Base-by-base conservation (phyloP, 2,888 invertebrate genomes). In the Himalopsyche anomala region DNA sequence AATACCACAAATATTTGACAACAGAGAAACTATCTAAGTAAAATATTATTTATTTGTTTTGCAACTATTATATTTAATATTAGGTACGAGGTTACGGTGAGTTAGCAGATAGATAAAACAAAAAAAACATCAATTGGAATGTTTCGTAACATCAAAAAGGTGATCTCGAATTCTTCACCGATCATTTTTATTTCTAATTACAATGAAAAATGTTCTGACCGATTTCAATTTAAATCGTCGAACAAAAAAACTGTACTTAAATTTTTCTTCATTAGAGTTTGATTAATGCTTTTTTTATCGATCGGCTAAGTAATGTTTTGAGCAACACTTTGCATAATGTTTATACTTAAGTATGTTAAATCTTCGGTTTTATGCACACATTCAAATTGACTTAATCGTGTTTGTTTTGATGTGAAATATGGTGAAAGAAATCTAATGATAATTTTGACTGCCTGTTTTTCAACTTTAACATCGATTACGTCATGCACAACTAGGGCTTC, bases 151-250 rank as follows among this genome's bases (percentile, higher is more conserved):
- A 74, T 36, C 74, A 74, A 36, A 74, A 74, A 74, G 74, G 74
- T 74, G 74, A 74, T 74, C 74, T 74, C 74, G 36, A 74, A 74
- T 74, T 74, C 74, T 74, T 74, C 74, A 38, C 1, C 74, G 74
- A 74, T 74, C 74, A 74, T 74, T 74, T 74, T 74, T 74, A 36
- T 74, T 74, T 74, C 74, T 74, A 74, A 74, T 74, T 74, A 74
- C 74, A 74, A 74, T 36, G 74, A 74, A 74, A 74, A 74, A 74
- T 74, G 74, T 36, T 74, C 74, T 36, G 74, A 74, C 74, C 74
- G 74, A 74, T 36, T 74, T 74, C 74, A 74, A 36, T 74, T 74
- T 36, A 38, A 74, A 74, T 38, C 74, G 36, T 12, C 19, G 36
- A 74, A 36, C 38, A 74, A 74, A 74, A 74, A 74, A 74, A 36